Base-by-base conservation (phyloP, 2,797 vertebrate genomes). In the Lycodopsis pacificus region DNA sequence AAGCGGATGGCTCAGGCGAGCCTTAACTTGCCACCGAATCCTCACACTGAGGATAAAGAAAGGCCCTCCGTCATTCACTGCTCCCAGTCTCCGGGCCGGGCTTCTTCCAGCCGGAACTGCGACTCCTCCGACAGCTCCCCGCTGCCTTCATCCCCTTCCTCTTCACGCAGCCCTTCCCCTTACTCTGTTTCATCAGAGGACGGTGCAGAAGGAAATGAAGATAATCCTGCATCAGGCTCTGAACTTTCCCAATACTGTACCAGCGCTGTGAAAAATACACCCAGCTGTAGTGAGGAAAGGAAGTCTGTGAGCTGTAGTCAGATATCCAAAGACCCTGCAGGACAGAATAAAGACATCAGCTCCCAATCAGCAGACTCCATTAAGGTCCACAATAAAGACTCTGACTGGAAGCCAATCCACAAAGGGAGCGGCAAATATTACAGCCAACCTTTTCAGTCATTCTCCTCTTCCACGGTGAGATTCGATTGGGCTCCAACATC, bases 1-100 rank as follows among this genome's bases (percentile, higher is more conserved):
- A 98, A 99, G 85, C 95, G 97, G 19, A 81, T 97, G 89, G 97
- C 98, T 13, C 97, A 98, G 91, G 97, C 96, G 59, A 97, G 96
- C 92, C 91, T 97, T 20, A 94, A 70, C n/a, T 22, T 83, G 27
- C 78, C 86, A 0, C 7, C 20, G 15, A 83, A 75, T 51, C 82
- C 88, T 19, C 80, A 90, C n/a, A 76, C 79, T 1, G 94, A 95
- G 32, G 90, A 86, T 4, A 90, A 85, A 57, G 89, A 92, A 27
- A 88, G 76, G 5, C 92, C 92, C 0, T 94, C 88, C 0, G 94
- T 93, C 56, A 92, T 93, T 71, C 91, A 81, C 36, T 85, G 93
- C 54, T 92, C 86, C 22, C 90, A 81, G 75, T 93, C 95, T 54
- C 94, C 93, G 1, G 85, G 82, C 3, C 83, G 70, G 13, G 79